Conservation (phyloP, 2,113 vertebrate genomes). For the Parus major region DNA sequence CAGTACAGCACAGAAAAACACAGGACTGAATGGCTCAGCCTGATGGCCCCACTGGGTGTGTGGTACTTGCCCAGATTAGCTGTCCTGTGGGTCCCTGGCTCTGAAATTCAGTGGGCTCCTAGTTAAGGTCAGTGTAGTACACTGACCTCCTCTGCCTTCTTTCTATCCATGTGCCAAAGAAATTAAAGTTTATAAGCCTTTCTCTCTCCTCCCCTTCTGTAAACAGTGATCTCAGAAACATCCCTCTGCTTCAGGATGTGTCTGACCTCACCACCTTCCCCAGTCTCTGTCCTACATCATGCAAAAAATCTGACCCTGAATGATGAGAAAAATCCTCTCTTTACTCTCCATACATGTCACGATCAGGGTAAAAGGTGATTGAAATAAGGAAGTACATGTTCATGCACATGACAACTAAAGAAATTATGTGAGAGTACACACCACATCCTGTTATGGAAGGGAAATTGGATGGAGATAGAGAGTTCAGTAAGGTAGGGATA, state of each 20-base stretch:
- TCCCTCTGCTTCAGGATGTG: neutral
- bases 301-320: neutral
- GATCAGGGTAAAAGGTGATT: neutral
- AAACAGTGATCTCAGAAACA: neutral
- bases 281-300: neutral
- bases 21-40: neutral
- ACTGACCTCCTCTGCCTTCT: neutral
- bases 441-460: neutral
- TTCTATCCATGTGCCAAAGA: neutral
- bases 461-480: neutral
- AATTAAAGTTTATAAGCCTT: neutral
- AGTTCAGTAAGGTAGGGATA: neutral
- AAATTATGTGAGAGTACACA: neutral
- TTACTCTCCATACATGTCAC: neutral
- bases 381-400: neutral
- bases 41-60: fast-evolving
- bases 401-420: neutral
- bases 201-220: neutral
- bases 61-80: neutral
- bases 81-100: neutral
- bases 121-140: neutral
- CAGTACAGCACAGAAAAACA: neutral
- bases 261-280: neutral
- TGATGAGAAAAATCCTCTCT: neutral
- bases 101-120: fast-evolving